Conservation (phyloP, 2,113 vertebrate genomes). For the Ptyas mucosa region DNA sequence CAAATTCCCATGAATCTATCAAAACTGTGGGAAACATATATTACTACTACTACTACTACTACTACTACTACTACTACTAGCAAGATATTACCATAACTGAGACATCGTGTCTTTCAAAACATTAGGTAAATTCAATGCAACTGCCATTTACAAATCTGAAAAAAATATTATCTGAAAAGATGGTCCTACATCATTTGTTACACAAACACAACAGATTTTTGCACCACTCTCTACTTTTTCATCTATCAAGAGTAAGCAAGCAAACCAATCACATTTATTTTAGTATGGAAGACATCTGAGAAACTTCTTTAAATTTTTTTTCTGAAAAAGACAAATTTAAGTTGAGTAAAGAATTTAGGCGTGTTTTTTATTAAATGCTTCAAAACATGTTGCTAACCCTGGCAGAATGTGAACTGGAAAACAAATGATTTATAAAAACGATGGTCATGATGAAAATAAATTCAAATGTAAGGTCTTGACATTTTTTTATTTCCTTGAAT, state of each 20-base stretch:
- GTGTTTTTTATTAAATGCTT: neutral
- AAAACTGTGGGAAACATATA: slow-evolving; percentile 58
- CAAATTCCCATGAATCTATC: slow-evolving; percentile 47
- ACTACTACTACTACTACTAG: neutral
- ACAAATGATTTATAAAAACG: slow-evolving; percentile 3
- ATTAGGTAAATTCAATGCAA: slow-evolving; percentile 57
- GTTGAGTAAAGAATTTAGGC: neutral
- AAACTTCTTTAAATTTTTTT: slow-evolving; percentile 33
- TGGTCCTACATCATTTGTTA: slow-evolving; percentile 48
- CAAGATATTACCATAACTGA: slow-evolving; percentile 49
- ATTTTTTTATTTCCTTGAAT: neutral
- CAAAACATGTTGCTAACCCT: neutral
- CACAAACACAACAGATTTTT: slow-evolving; percentile 48
- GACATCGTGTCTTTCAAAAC: slow-evolving; percentile 63
- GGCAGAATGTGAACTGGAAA: neutral
- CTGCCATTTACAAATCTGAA: slow-evolving; percentile 58
- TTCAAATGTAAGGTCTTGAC: neutral
- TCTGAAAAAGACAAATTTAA: neutral
- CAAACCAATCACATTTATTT: slow-evolving; percentile 55
- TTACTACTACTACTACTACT: slow-evolving; percentile 37
- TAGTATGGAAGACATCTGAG: slow-evolving; percentile 41
- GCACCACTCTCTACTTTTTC: slow-evolving; percentile 46
- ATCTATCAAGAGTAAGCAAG: slow-evolving; percentile 41
- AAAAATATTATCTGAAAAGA: slow-evolving; percentile 57
- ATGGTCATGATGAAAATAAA: neutral